Evolutionary conservation across 2,113 vertebrate species (phyloP).

Genomic region (Mionectes macconnelli): DNA sequence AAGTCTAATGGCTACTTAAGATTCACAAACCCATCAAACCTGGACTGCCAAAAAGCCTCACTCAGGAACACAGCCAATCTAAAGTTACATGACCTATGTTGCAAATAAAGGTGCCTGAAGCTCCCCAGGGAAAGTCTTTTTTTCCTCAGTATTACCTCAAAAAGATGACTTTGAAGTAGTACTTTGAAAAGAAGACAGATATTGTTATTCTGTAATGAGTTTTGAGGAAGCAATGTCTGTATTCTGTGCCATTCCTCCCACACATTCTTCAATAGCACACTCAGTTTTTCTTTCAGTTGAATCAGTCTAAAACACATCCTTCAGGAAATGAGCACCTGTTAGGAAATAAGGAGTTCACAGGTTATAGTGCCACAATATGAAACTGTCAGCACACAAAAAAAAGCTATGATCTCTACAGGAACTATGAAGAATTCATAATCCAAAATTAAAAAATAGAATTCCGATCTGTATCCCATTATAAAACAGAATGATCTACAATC

Average conservation of each 20-base stretch:
- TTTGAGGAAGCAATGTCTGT: background rate
- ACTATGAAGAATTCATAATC: background rate
- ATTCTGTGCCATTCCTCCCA: background rate
- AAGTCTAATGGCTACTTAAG: background rate
- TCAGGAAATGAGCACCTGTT: constrained; percentile 20
- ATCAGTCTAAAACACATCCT: background rate
- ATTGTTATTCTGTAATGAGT: background rate
- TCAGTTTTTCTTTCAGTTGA: background rate
- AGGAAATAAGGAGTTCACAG: background rate
- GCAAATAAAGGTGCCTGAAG: background rate
- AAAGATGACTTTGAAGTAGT: background rate
- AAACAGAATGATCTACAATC: background rate
- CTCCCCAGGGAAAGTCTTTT: background rate
- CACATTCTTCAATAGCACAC: background rate
- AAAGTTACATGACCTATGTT: background rate
- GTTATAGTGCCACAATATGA: background rate
- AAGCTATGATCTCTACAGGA: background rate
- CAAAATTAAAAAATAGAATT: background rate
- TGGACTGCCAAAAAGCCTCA: background rate
- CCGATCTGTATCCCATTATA: background rate
- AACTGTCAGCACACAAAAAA: background rate
- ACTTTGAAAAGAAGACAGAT: background rate
- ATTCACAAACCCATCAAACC: background rate
- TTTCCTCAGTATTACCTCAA: background rate
- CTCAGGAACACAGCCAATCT: background rate